A percentile compares a stretch with the other conserved stretches of the same genome.
These are phyloP conservation scores for Drosophila azteca DNA, from an alignment of 1,140 invertebrate genomes.

Conservation along the genomic window DNA sequence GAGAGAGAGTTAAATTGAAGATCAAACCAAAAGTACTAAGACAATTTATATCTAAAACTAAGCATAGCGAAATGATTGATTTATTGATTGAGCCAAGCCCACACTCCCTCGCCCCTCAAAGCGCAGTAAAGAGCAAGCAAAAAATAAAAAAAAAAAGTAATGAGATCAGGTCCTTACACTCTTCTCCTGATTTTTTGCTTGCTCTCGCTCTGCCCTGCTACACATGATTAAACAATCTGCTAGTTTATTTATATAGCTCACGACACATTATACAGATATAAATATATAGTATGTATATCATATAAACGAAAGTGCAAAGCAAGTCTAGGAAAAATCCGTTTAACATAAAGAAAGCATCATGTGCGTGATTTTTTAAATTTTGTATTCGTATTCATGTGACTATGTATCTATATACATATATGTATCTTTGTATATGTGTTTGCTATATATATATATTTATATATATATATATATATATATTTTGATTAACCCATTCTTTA, in stretches of 20 bases:
- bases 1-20: constrained; percentile 6
- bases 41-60: constrained; percentile 47
- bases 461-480: constrained; percentile 38
- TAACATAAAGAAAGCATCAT: constrained; percentile 22
- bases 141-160: neutral
- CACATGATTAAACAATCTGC: constrained; percentile 41
- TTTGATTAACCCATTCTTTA: constrained; percentile 12
- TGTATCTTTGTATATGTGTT: constrained; percentile 30
- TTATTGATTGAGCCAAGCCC: constrained; percentile 13
- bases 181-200: neutral
- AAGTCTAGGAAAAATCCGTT: neutral
- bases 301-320: constrained; percentile 5
- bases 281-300: constrained; percentile 1
- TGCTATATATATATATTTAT: constrained; percentile 32
- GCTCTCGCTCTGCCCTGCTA: constrained; percentile 23
- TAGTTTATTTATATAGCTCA: constrained; percentile 47
- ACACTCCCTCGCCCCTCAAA: constrained; percentile 19
- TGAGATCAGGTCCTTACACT: neutral
- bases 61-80: constrained; percentile 52
- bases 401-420: constrained; percentile 25
- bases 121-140: neutral
- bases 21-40: constrained; percentile 37
- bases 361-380: constrained; percentile 47
- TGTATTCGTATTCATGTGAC: constrained; percentile 30
- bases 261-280: constrained; percentile 3